phyloP scores from a whole-genome alignment of 1,140 invertebrate genomes.

The Ectropis grisescens region DNA sequence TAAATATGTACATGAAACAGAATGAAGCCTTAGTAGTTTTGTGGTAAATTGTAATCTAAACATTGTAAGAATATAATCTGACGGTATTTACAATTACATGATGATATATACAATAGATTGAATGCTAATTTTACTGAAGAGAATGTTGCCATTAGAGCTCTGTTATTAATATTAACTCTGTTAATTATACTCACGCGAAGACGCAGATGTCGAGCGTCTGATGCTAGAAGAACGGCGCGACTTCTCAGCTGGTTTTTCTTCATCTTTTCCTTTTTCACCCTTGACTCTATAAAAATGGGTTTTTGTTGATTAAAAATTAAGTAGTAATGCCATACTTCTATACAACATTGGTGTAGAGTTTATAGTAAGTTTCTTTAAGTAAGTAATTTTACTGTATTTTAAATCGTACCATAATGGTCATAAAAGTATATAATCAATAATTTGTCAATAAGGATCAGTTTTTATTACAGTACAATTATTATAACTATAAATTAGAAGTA shows the following conservation, averaged over 20 bases:
- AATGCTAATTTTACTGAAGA: not conserved
- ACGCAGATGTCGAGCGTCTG: slow-evolving; percentile 46
- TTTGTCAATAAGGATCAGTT: too few species aligned
- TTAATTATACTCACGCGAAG: slow-evolving; percentile 39
- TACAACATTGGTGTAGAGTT: not conserved
- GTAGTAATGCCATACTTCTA: not conserved
- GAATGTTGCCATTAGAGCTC: not conserved
- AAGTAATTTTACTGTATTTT: not conserved
- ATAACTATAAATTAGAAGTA: too few species aligned
- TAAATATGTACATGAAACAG: too few species aligned
- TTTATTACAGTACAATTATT: too few species aligned
- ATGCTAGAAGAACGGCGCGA: slow-evolving; percentile 37
- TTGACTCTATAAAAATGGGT: slow-evolving; percentile 21
- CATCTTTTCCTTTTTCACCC: slow-evolving; percentile 35
- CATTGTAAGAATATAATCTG: too few species aligned
- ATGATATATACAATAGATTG: too few species aligned
- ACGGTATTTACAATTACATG: too few species aligned
- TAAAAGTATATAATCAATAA: not conserved
- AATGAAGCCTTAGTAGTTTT: too few species aligned
- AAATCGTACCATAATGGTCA: too few species aligned
- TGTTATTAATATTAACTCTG: slow-evolving; percentile 5
- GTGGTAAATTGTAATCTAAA: too few species aligned
- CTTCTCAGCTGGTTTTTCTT: slow-evolving; percentile 43
- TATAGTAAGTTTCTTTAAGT: too few species aligned
- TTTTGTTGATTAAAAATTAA: slow-evolving; percentile 5